Percentiles rank a stretch among this genome's conserved stretches.
phyloP scores from a whole-genome alignment of 2,888 invertebrate genomes.

The Thysanoteuthis rhombus region DNA sequence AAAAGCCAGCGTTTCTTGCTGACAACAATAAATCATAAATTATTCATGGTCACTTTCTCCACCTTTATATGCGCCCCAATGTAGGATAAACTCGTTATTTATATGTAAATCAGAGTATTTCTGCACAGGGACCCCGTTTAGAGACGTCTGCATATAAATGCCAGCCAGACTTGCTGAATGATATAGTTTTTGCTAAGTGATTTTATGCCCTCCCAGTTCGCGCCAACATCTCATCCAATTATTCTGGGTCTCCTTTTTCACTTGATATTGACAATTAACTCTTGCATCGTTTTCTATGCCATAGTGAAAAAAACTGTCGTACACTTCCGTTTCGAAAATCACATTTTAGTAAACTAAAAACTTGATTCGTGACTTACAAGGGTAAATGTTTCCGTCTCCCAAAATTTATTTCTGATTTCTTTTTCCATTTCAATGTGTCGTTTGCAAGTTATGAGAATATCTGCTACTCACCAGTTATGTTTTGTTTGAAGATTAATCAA shows the following conservation, averaged over 20 bases:
- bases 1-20: background rate
- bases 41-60: background rate
- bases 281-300: background rate
- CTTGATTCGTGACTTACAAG: background rate
- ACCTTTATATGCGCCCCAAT: background rate
- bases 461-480: no score
- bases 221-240: background rate
- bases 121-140: background rate
- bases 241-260: background rate
- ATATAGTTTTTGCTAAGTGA: background rate
- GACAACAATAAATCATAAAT: background rate
- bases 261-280: background rate
- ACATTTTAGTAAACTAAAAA: background rate
- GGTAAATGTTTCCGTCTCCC: fast-evolving
- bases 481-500: no score
- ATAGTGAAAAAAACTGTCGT: background rate
- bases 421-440: background rate
- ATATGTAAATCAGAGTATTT: background rate
- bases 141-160: background rate
- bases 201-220: background rate
- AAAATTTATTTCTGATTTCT: background rate
- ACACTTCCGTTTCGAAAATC: background rate
- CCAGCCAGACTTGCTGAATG: background rate
- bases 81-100: constrained; percentile 12
- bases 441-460: background rate